These are phyloP conservation scores for Neogale vison DNA, from an alignment of 2,113 vertebrate species.

Conservation along the genomic window DNA sequence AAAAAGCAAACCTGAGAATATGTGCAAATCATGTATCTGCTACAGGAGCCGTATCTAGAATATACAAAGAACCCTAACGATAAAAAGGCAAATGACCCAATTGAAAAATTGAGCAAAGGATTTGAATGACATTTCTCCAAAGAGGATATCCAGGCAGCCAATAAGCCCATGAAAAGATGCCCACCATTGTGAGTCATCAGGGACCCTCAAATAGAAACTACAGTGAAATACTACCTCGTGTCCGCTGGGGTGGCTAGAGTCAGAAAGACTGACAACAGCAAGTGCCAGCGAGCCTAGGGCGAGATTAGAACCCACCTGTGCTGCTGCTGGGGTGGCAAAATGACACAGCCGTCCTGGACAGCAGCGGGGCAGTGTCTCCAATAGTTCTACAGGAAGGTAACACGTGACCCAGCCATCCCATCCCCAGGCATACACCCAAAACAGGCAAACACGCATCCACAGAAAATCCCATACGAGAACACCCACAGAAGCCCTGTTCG, in stretches of 20 bases:
- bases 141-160: not conserved
- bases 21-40: not conserved
- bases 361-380: fast-evolving
- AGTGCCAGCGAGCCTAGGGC: fast-evolving
- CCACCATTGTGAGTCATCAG: too few species aligned
- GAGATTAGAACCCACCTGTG: fast-evolving
- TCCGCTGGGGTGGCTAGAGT: fast-evolving
- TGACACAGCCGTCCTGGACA: fast-evolving
- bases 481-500: fast-evolving
- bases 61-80: not conserved
- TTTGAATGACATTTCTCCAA: not conserved
- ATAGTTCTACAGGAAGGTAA: too few species aligned
- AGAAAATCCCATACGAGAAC: not conserved
- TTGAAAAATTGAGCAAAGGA: not conserved
- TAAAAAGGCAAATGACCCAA: not conserved
- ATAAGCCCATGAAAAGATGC: not conserved
- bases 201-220: not conserved
- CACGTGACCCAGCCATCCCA: too few species aligned
- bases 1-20: not conserved
- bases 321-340: fast-evolving
- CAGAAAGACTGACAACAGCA: not conserved
- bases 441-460: fast-evolving
- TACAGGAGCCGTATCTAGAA: not conserved
- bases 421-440: not conserved
- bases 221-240: not conserved